Conservation (phyloP, 2,797 vertebrate species). For the Tenualosa ilisha region DNA sequence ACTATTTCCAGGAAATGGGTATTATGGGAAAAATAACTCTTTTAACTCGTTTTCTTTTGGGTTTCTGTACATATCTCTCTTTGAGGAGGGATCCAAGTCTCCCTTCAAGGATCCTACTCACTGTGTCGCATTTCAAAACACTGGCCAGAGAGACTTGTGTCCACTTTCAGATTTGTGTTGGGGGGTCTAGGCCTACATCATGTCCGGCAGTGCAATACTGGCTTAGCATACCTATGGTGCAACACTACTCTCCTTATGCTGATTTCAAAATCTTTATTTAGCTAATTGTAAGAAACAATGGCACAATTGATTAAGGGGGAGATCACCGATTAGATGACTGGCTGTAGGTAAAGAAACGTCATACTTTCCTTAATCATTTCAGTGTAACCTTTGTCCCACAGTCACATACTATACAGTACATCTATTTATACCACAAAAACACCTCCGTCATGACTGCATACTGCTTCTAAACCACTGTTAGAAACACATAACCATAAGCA, state of each 20-base stretch:
- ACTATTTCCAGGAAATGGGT: not conserved
- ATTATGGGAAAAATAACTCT: not conserved
- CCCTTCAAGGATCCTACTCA: not conserved
- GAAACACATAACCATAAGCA: not conserved
- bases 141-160: not conserved
- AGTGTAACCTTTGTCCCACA: slow-evolving; percentile 32
- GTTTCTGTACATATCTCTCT: not conserved
- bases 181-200: not conserved
- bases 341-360: not conserved
- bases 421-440: slow-evolving; percentile 59
- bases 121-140: not conserved
- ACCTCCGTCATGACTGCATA: slow-evolving; percentile 40
- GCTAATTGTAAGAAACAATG: slow-evolving; percentile 25
- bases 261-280: slow-evolving; percentile 20
- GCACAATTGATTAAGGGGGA: not conserved
- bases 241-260: not conserved
- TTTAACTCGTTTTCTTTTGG: not conserved
- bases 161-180: not conserved
- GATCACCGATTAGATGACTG: slow-evolving; percentile 3
- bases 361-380: slow-evolving; percentile 26
- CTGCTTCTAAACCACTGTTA: not conserved
- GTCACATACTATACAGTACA: slow-evolving; percentile 46
- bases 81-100: not conserved
- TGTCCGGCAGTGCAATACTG: not conserved
- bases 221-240: slow-evolving; percentile 17